Evolutionary conservation across 2,797 vertebrate species (phyloP).

Genomic region (Gymnopithys bicolor): DNA sequence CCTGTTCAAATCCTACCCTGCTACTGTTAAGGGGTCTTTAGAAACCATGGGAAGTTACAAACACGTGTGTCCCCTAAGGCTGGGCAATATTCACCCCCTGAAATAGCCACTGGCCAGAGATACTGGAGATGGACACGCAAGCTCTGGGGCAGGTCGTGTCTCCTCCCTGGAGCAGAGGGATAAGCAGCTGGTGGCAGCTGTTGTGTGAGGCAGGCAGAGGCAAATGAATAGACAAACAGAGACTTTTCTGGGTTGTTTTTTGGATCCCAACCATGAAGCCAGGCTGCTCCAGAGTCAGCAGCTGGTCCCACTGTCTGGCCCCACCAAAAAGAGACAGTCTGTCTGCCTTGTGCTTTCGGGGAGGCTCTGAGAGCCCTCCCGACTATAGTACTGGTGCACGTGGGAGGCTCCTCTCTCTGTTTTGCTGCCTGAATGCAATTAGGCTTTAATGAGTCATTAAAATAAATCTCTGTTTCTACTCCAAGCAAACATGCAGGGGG

Average conservation of each 20-base stretch:
- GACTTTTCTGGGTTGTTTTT: background rate
- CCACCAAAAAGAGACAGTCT: slow-evolving; percentile 45
- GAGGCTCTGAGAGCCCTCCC: slow-evolving; percentile 25
- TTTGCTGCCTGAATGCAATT: slow-evolving; percentile 66
- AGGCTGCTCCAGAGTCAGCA: background rate
- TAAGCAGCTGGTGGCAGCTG: background rate
- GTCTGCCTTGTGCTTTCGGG: slow-evolving; percentile 32
- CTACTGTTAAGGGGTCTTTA: background rate
- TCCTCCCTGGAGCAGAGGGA: background rate
- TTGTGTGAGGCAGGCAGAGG: rapidly evolving
- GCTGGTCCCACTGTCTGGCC: slow-evolving; percentile 41
- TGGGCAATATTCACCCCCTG: background rate
- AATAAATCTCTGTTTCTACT: slow-evolving; percentile 72
- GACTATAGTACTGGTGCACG: slow-evolving; percentile 54
- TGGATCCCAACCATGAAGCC: background rate
- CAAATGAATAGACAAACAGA: background rate
- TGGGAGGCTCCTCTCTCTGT: slow-evolving; percentile 59
- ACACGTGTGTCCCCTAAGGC: background rate
- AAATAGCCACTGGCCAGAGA: background rate
- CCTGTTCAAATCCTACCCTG: background rate
- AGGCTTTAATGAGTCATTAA: slow-evolving; percentile 73
- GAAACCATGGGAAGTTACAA: background rate
- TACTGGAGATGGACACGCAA: background rate
- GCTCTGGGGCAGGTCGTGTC: rapidly evolving
- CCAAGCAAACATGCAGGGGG: slow-evolving; percentile 14